phyloP scores from a whole-genome alignment of 2,113 vertebrate species.

The Aptenodytes forsteri region DNA sequence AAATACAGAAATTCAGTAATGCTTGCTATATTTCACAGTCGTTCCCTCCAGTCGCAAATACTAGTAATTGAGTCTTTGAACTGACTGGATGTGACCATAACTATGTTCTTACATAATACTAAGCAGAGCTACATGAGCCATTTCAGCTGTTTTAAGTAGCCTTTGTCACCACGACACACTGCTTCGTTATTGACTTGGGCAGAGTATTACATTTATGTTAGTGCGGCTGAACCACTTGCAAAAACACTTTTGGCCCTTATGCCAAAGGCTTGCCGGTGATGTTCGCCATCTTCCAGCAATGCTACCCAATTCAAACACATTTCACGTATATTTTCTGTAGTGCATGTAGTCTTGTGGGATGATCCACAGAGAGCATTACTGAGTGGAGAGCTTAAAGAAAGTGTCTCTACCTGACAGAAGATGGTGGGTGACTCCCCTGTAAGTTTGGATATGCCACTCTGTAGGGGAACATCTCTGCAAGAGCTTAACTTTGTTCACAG shows the following conservation, averaged over 20 bases:
- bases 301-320: background rate
- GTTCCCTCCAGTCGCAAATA: background rate
- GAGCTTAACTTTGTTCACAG: background rate
- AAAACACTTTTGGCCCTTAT: background rate
- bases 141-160: background rate
- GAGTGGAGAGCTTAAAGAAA: background rate
- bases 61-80: background rate
- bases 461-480: background rate
- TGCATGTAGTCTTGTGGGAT: background rate
- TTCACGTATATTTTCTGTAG: background rate
- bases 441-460: background rate
- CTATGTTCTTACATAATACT: background rate
- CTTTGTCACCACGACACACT: background rate
- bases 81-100: background rate
- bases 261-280: fast-evolving
- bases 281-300: background rate
- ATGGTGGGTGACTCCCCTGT: background rate
- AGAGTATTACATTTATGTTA: background rate
- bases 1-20: background rate
- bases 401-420: background rate
- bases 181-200: background rate
- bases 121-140: background rate
- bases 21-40: background rate
- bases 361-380: background rate
- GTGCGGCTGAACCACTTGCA: background rate